These are phyloP conservation scores for Trichechus manatus DNA, from an alignment of 2,113 vertebrate species.

Conservation along the genomic window DNA sequence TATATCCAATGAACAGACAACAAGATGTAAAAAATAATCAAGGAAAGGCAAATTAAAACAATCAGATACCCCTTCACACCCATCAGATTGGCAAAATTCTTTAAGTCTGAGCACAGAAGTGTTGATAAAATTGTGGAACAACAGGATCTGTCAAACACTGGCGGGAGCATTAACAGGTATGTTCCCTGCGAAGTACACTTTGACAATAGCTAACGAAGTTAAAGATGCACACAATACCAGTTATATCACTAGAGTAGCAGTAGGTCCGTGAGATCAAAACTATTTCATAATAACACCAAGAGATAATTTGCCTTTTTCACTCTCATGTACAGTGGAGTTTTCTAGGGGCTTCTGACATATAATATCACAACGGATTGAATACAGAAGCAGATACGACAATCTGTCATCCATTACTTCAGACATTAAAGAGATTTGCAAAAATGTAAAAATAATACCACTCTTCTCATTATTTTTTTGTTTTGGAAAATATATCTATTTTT, in stretches of 20 bases:
- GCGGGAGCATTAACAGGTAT: background rate
- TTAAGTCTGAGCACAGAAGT: background rate
- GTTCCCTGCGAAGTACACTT: background rate
- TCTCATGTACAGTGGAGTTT: background rate
- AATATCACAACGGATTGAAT: background rate
- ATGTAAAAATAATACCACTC: background rate
- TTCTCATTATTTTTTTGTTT: background rate
- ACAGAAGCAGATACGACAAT: background rate
- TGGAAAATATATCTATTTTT: background rate
- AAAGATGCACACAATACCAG: background rate
- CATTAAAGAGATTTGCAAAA: conserved; percentile 20
- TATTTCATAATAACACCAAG: background rate
- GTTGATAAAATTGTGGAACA: background rate
- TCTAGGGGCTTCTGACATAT: background rate
- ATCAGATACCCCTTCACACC: background rate
- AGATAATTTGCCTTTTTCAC: too few species aligned
- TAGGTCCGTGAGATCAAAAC: background rate
- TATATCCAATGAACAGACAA: conserved; percentile 12
- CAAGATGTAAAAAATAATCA: background rate
- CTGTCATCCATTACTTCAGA: conserved; percentile 23
- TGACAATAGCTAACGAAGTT: too few species aligned
- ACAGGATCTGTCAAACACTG: background rate
- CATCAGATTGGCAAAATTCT: background rate
- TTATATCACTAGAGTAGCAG: background rate
- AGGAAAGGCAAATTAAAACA: background rate